A percentile compares a stretch with the other conserved stretches of the same genome.
Conservation (phyloP, 1,140 invertebrate species). For the Danaus melanippus region DNA sequence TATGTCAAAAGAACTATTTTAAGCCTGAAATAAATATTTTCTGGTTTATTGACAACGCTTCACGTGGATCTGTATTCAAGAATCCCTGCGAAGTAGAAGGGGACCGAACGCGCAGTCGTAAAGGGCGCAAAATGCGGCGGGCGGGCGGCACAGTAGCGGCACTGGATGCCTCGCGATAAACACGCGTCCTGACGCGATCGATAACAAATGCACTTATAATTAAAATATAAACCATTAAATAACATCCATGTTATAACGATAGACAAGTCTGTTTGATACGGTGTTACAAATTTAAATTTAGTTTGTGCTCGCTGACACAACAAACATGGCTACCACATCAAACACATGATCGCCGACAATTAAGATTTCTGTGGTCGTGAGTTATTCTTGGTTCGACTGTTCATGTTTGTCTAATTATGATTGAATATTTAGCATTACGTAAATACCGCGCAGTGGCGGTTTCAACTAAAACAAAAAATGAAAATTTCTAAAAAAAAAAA, state of each 20-base stretch:
- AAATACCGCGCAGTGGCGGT: slow-evolving; percentile 34
- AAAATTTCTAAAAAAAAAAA: too few relatives aligned
- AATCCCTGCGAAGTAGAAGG: slow-evolving; percentile 25
- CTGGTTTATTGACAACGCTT: slow-evolving; percentile 38
- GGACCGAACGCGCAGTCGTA: slow-evolving; percentile 50
- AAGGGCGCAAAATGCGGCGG: slow-evolving; percentile 25
- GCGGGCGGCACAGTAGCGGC: slow-evolving; percentile 51
- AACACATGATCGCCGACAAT: slow-evolving; percentile 52
- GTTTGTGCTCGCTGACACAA: slow-evolving; percentile 22
- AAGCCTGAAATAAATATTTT: slow-evolving; percentile 12
- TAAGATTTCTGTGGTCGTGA: slow-evolving; percentile 24
- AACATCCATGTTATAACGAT: slow-evolving; percentile 26
- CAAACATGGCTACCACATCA: slow-evolving; percentile 44
- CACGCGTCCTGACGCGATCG: slow-evolving; percentile 40
- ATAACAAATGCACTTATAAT: slow-evolving; percentile 23
- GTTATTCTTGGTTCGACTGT: slow-evolving; percentile 35
- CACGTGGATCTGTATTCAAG: slow-evolving; percentile 33
- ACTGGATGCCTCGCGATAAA: slow-evolving; percentile 47
- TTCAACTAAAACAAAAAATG: too few relatives aligned
- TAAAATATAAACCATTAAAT: slow-evolving; percentile 23
- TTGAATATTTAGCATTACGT: slow-evolving; percentile 40
- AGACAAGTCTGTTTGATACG: slow-evolving; percentile 7
- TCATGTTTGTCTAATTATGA: slow-evolving; percentile 30
- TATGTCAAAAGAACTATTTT: slow-evolving; percentile 7
- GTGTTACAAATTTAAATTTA: slow-evolving; percentile 3